Base-by-base conservation (phyloP, 2,888 invertebrate species). In the Calameuta pallipes region DNA sequence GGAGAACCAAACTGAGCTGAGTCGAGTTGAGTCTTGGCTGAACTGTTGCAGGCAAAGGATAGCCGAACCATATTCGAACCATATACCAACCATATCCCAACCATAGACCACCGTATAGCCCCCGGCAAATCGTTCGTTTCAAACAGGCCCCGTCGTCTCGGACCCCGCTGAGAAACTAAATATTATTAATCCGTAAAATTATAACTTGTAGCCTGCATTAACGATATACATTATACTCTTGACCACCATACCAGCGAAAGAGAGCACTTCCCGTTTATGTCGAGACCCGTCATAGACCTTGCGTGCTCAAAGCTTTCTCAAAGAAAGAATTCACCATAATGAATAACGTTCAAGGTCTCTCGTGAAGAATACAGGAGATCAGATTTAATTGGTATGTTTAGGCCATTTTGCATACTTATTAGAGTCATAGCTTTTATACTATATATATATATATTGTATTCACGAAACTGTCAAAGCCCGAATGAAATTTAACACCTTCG, bases 171-270 rank as follows among this genome's bases (percentile, higher is more conserved):
- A 82, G 83, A 31, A 33, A 78, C 77, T 78, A 82, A 85, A 81
- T 75, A 80, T 83, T 83, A 82, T 84, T 82, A 82, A 81, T 80
- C 80, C 79, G 75, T 76, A 78, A 77, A 82, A 85, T 84, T 84
- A 85, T 81, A 84, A 83, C 83, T 79, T 78, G 79, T 71, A 71
- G 71, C 71, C 23, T 71, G 31, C 71, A 71, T 71, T 71, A 71
- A 71, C 71, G 71, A 71, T 71, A 71, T 23, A 34, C 15, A 71
- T 33, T 71, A 71, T 71, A 31, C 13, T 23, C 56, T 56, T 75
- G 75, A 71, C 71, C 15, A 23, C 71, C 15, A 34, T 71, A 34
- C 11, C 71, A 71, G 71, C 30, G 30, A 71, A 33, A 6, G 56
- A 56, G 56, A 56, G 56, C 56, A 56, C 23, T 56, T 56, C 56